A percentile compares a stretch with the other conserved stretches of the same genome.
Conservation (phyloP, 2,888 invertebrate species). For the Charanyca ferruginea region DNA sequence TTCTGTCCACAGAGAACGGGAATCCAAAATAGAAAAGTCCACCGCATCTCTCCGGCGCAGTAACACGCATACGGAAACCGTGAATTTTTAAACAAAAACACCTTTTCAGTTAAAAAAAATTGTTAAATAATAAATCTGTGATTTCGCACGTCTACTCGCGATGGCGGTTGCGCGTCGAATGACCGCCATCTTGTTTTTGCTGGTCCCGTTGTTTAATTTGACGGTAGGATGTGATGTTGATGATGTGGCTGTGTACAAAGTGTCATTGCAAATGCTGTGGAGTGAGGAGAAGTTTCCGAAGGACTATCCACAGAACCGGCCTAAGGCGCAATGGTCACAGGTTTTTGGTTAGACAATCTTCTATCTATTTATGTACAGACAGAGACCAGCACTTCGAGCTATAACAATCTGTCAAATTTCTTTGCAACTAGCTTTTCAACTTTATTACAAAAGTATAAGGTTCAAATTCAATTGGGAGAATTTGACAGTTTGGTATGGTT, state of each 20-base stretch:
- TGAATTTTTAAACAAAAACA: conserved; percentile 62
- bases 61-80: conserved; percentile 80
- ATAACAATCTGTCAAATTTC: no score
- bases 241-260: conserved; percentile 96
- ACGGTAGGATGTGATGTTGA: conserved; percentile 92
- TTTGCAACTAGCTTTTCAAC: no score
- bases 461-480: no score
- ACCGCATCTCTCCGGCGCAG: conserved; percentile 79
- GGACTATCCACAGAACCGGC: conserved; percentile 96
- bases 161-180: conserved; percentile 77
- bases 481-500: no score
- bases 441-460: no score
- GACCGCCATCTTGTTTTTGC: conserved; percentile 85
- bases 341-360: conserved; percentile 95
- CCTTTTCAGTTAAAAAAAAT: conserved; percentile 53
- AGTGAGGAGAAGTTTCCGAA: conserved; percentile 96
- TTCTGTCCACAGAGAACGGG: conserved; percentile 82
- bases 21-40: conserved; percentile 90
- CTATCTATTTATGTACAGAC: no score
- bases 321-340: conserved; percentile 98
- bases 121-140: conserved; percentile 27
- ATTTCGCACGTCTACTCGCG: conserved; percentile 67
- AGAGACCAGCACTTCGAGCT: no score
- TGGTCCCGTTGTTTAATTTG: conserved; percentile 64
- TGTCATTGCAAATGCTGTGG: conserved; percentile 97